Percentiles rank a stretch among this genome's conserved stretches.
Evolutionary conservation across 2,113 vertebrate species (phyloP).

Genomic region (Okapia johnstoni): DNA sequence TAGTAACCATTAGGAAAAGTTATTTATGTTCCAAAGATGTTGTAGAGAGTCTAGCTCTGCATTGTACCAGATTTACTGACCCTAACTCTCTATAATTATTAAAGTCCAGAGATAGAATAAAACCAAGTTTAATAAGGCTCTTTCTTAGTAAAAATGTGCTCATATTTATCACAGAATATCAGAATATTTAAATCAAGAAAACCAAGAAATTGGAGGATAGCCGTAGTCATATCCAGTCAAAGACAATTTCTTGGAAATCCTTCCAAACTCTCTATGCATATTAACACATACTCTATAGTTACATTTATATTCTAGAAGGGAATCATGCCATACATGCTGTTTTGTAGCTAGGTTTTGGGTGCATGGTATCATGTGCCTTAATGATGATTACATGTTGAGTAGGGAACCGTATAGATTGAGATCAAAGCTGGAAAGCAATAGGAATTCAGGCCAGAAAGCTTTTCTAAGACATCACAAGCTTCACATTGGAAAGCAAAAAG

Average conservation of each 20-base stretch:
- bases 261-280: not conserved
- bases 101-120: not conserved
- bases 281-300: not conserved
- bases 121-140: not conserved
- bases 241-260: not conserved
- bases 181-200: constrained; percentile 1
- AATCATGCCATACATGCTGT: not conserved
- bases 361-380: not conserved
- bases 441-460: not conserved
- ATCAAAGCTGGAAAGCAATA: constrained; percentile 19
- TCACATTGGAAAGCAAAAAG: not conserved
- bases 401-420: not conserved
- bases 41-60: not conserved
- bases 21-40: not conserved
- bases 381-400: constrained; percentile 31
- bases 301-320: not conserved
- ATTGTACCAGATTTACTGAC: not conserved
- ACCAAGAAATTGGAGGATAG: not conserved
- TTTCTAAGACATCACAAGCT: not conserved
- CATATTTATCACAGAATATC: not conserved
- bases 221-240: not conserved
- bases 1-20: not conserved
- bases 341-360: not conserved
- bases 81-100: not conserved
- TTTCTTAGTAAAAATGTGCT: not conserved